Evolutionary conservation across 2,888 invertebrate genomes (phyloP), one percentile per base, ranked within the genome.

Genomic region (Anthrax anthrax): DNA sequence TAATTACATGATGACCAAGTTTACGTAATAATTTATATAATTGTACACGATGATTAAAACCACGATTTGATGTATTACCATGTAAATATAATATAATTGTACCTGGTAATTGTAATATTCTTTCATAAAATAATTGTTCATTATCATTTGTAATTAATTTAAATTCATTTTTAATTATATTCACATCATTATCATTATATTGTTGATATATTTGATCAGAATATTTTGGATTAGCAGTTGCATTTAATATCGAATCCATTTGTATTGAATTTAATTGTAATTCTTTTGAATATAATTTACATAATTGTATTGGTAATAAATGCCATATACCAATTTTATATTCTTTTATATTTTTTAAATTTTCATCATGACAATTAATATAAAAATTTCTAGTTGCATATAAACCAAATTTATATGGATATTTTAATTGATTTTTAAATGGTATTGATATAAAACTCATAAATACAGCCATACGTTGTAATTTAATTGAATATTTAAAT

Each of bases 31-130:
- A 64, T 58, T 80, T 77, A 63, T 91, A 90, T 48, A 90, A 72
- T 59, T 80, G 77, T 32, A 81, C 70, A 41, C 89, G 72, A 64
- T 87, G 85, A 13, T 73, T 69, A 16, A 78, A 80, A 18, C 78
- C 82, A 50, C 87, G 67, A 34, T 78, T 77, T 4, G 79, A 80
- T 9, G 83, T 78, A 60, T 85, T 86, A 1, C 85, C 85, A 66
- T 85, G 84, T 57, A 81, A 71, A 60, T 85, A 81, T 40, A 81
- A 62, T 47, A 80, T 63, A 52, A 83, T 71, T 46, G 78, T 75
- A 37, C 69, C 67, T 1, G 70, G 67, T 55, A 72, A 65, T 46
- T 62, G 67, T 48, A 82, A 61, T 41, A 72, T 65, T 27, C 68
- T 61, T 54, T 77, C 75, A 58, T 69, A 78, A 56, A 70, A 67